A percentile compares a stretch with the other conserved stretches of the same genome.
These are phyloP conservation scores for Cecidostiba fungosa DNA, from an alignment of 2,888 invertebrate genomes.

Conservation along the genomic window DNA sequence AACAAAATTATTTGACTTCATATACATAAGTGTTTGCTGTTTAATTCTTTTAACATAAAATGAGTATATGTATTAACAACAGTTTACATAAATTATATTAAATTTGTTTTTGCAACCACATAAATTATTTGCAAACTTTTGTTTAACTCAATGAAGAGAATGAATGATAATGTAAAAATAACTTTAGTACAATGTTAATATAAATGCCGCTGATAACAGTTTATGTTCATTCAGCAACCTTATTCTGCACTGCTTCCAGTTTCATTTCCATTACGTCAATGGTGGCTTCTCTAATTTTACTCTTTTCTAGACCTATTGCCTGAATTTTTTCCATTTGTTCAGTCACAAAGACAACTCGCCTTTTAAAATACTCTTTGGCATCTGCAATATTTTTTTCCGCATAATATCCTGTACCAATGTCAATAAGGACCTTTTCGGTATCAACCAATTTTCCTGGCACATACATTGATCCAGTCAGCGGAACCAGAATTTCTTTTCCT, in stretches of 20 bases:
- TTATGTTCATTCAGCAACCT: conserved; percentile 67
- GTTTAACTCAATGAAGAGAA: neutral
- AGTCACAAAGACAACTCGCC: conserved; percentile 94
- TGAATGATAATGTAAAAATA: neutral
- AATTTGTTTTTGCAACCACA: neutral
- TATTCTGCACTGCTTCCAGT: conserved; percentile 81
- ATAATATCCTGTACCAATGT: conserved; percentile 98
- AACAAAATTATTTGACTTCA: neutral
- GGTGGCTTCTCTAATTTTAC: conserved; percentile 89
- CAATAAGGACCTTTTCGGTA: conserved; percentile 93
- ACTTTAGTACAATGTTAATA: neutral
- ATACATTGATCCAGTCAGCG: conserved; percentile 98
- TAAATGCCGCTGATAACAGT: conserved; percentile 14
- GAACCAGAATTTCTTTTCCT: conserved; percentile 91
- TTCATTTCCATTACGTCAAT: conserved; percentile 90
- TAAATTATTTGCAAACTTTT: neutral
- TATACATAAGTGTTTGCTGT: neutral
- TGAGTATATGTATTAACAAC: neutral
- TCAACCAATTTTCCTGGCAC: conserved; percentile 94
- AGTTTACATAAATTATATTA: neutral
- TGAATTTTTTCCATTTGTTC: conserved; percentile 98
- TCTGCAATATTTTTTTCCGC: conserved; percentile 93
- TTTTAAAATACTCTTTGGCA: conserved; percentile 95
- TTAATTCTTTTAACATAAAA: neutral
- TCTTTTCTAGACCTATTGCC: conserved; percentile 90